Percentiles rank a stretch among this genome's conserved stretches.
phyloP scores from a whole-genome alignment of 2,888 invertebrate species.

The Andrena fulva region DNA sequence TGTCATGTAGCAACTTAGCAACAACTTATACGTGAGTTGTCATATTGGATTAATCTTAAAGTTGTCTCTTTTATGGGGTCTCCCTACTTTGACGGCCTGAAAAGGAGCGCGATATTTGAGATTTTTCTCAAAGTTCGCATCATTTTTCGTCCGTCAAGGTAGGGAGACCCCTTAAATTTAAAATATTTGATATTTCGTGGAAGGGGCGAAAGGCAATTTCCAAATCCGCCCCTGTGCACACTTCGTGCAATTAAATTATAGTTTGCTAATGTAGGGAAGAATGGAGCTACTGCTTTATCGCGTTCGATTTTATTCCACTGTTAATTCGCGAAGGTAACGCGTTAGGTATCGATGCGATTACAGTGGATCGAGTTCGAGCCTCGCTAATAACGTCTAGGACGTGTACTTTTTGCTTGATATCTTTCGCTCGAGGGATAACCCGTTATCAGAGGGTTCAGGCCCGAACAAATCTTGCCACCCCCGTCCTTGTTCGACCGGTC shows the following conservation, averaged over 20 bases:
- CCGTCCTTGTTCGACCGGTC: slow-evolving; percentile 74
- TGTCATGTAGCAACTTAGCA: too few relatives aligned
- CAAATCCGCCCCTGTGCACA: too few relatives aligned
- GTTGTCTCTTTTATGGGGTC: too few relatives aligned
- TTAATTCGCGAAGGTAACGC: neutral
- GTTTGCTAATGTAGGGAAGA: neutral
- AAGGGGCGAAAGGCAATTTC: too few relatives aligned
- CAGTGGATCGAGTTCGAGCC: slow-evolving; percentile 7
- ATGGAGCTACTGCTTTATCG: neutral
- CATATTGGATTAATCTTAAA: too few relatives aligned
- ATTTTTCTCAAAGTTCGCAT: too few relatives aligned
- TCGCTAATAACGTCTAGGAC: slow-evolving; percentile 14
- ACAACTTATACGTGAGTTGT: too few relatives aligned
- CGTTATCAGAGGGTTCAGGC: slow-evolving; percentile 25
- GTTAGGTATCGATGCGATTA: slow-evolving; percentile 24
- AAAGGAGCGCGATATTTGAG: too few relatives aligned
- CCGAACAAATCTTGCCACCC: slow-evolving; percentile 68
- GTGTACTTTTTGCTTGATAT: slow-evolving; percentile 8
- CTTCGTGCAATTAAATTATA: neutral
- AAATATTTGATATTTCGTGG: too few relatives aligned
- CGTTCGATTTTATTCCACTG: neutral
- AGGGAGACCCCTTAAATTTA: too few relatives aligned
- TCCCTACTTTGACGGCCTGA: too few relatives aligned
- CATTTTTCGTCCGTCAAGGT: too few relatives aligned
- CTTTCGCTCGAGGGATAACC: slow-evolving; percentile 41